phyloP scores from a whole-genome alignment of 1,140 invertebrate species.

The Drosophila takahashii region DNA sequence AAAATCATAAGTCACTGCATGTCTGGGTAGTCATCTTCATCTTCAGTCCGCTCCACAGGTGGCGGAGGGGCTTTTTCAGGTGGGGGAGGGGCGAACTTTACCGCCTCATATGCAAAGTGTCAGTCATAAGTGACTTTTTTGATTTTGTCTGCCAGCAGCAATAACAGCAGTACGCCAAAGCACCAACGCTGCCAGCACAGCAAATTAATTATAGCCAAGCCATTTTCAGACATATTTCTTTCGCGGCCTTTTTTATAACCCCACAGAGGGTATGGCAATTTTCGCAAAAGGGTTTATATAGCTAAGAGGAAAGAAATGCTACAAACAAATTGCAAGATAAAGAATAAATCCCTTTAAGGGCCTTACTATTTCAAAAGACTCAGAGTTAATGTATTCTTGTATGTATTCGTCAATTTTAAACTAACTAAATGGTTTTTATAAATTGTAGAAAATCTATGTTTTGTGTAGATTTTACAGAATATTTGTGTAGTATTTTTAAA shows the following conservation, averaged over 20 bases:
- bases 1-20: conserved; percentile 81
- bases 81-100: conserved; percentile 5
- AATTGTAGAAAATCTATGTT: too few species aligned
- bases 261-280: conserved; percentile 1
- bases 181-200: conserved; percentile 46
- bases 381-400: too few species aligned
- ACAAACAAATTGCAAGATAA: background rate
- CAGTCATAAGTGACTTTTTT: conserved; percentile 82
- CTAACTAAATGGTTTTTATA: too few species aligned
- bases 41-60: conserved; percentile 7
- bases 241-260: conserved; percentile 22
- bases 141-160: conserved; percentile 75
- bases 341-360: too few species aligned
- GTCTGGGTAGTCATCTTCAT: conserved; percentile 79
- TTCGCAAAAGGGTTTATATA: background rate
- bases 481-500: too few species aligned
- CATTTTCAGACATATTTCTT: conserved; percentile 66
- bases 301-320: background rate
- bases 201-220: conserved; percentile 79
- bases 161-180: conserved; percentile 38
- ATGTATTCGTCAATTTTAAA: too few species aligned
- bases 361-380: too few species aligned
- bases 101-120: conserved; percentile 78
- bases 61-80: conserved; percentile 2
- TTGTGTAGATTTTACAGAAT: too few species aligned